These are phyloP conservation scores for Pyrrhia umbra DNA, from an alignment of 2,888 invertebrate species.

Conservation along the genomic window DNA sequence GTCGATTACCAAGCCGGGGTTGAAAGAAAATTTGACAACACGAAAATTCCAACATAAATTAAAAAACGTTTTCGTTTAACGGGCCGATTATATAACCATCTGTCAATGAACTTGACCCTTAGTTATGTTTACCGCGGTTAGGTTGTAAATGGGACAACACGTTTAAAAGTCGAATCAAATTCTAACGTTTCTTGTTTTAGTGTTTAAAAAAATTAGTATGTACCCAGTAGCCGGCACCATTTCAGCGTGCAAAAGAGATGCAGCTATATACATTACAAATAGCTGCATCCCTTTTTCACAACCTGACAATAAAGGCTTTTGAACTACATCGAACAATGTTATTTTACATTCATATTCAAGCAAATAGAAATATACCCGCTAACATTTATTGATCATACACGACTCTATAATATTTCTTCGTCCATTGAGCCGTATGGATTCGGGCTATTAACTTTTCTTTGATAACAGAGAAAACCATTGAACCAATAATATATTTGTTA, in stretches of 20 bases:
- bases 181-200: too few relatives aligned
- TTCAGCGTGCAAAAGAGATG: neutral
- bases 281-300: neutral
- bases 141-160: too few relatives aligned
- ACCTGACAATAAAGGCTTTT: neutral
- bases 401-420: constrained; percentile 16
- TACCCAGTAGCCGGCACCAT: neutral
- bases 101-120: too few relatives aligned
- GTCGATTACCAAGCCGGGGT: too few relatives aligned
- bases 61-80: too few relatives aligned
- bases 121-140: too few relatives aligned
- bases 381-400: constrained; percentile 16
- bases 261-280: neutral
- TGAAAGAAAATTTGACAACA: too few relatives aligned
- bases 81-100: too few relatives aligned
- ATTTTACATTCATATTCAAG: neutral
- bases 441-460: constrained; percentile 51
- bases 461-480: constrained; percentile 40
- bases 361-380: neutral
- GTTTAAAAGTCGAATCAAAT: too few relatives aligned
- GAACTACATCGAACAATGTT: neutral
- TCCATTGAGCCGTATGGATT: constrained; percentile 18
- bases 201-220: too few relatives aligned
- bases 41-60: too few relatives aligned
- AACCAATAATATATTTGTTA: constrained; percentile 49